A percentile compares a stretch with the other conserved stretches of the same genome.
Conservation (phyloP, 2,888 invertebrate species). For the Eulithis prunata region DNA sequence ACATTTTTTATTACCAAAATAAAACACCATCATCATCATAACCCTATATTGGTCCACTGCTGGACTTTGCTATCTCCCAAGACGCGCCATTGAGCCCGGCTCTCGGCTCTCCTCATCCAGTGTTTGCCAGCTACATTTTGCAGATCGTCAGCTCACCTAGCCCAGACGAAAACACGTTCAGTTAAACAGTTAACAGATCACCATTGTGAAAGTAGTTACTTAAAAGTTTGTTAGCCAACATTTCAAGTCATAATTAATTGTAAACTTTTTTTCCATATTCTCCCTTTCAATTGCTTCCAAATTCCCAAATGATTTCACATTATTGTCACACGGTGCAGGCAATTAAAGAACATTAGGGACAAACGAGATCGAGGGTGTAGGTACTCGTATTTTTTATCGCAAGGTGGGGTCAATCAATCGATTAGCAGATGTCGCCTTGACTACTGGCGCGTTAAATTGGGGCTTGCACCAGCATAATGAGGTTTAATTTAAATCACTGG, state of each 20-base stretch:
- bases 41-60: too few relatives aligned
- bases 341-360: slow-evolving; percentile 60
- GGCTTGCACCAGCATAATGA: slow-evolving; percentile 67
- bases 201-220: neutral
- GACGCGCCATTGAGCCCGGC: too few relatives aligned
- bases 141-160: too few relatives aligned
- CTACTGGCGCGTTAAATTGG: slow-evolving; percentile 81
- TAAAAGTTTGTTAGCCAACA: neutral
- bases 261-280: slow-evolving; percentile 6
- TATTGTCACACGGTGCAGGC: slow-evolving; percentile 46
- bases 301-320: slow-evolving; percentile 39
- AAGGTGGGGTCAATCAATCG: slow-evolving; percentile 71
- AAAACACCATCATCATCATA: too few relatives aligned
- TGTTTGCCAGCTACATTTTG: too few relatives aligned
- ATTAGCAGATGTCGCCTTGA: slow-evolving; percentile 81
- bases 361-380: slow-evolving; percentile 56
- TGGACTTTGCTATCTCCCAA: too few relatives aligned
- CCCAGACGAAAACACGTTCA: too few relatives aligned
- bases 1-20: neutral
- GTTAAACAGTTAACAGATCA: neutral
- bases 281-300: slow-evolving; percentile 19
- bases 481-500: slow-evolving; percentile 55
- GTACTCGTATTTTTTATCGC: slow-evolving; percentile 59
- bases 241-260: neutral
- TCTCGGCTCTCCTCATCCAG: too few relatives aligned